A percentile compares a stretch with the other conserved stretches of the same genome.
Evolutionary conservation across 1,140 invertebrate species (phyloP).

Genomic region (Bombus sylvicola): DNA sequence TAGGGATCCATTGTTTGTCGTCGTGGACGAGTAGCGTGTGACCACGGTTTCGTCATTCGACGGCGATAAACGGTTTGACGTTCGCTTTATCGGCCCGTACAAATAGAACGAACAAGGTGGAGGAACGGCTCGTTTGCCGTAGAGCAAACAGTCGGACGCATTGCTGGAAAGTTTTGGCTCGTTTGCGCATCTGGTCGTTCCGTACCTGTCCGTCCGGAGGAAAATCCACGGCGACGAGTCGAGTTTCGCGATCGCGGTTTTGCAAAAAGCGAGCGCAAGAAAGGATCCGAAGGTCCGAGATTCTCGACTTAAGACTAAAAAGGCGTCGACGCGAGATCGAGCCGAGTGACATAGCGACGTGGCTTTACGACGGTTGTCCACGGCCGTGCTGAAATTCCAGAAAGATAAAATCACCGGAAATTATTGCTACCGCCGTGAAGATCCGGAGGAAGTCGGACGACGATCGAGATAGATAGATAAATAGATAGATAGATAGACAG

Average conservation of each 20-base stretch:
- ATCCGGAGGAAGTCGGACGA: background rate
- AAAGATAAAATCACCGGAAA: constrained; percentile 77
- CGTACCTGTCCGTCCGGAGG: background rate
- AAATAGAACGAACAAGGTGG: constrained; percentile 72
- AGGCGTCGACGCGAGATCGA: constrained; percentile 51
- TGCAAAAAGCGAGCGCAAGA: background rate
- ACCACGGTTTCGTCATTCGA: constrained; percentile 53
- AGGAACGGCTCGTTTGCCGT: constrained; percentile 60
- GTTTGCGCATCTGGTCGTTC: constrained; percentile 47
- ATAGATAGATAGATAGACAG: background rate
- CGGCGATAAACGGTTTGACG: constrained; percentile 72
- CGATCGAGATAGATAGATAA: background rate
- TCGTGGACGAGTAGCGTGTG: background rate
- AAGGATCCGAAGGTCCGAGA: background rate
- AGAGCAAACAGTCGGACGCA: constrained; percentile 67
- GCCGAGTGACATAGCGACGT: constrained; percentile 74
- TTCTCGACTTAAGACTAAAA: background rate
- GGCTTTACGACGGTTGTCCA: constrained; percentile 77
- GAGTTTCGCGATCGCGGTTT: background rate
- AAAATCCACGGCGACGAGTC: background rate
- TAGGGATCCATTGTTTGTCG: constrained; percentile 54
- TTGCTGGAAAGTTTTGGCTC: constrained; percentile 59
- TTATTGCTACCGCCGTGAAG: constrained; percentile 71
- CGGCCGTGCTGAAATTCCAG: constrained; percentile 75
- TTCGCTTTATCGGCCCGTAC: constrained; percentile 74